These are phyloP conservation scores for Drosophila ustulata DNA, from an alignment of 2,888 invertebrate species.

Conservation along the genomic window DNA sequence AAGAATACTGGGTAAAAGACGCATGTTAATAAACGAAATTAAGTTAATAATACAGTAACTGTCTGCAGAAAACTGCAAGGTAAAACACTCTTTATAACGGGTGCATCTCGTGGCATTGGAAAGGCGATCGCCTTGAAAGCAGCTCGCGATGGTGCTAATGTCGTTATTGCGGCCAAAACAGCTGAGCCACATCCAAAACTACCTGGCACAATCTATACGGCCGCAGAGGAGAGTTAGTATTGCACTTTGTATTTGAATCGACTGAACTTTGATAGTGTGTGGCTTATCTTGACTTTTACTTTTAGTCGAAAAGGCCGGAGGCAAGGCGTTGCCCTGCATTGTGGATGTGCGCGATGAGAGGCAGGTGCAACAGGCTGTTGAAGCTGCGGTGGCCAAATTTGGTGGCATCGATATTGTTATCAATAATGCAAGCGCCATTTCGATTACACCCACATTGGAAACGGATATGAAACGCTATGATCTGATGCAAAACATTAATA, in stretches of 20 bases:
- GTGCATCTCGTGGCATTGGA: conserved; percentile 98
- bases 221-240: conserved; percentile 91
- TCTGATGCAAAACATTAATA: conserved; percentile 97
- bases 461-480: conserved; percentile 98
- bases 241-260: conserved; percentile 30
- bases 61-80: conserved; percentile 88
- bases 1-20: conserved; percentile 34
- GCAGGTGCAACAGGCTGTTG: conserved; percentile 88
- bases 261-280: conserved; percentile 26
- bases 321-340: conserved; percentile 91
- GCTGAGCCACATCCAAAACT: conserved; percentile 89
- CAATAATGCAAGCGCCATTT: conserved; percentile 98
- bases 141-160: conserved; percentile 94
- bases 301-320: conserved; percentile 92
- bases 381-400: conserved; percentile 90
- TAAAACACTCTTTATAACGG: conserved; percentile 96
- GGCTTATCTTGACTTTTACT: conserved; percentile 27
- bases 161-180: conserved; percentile 95
- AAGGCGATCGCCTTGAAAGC: conserved; percentile 96
- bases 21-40: rapidly evolving
- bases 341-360: conserved; percentile 93
- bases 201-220: conserved; percentile 92
- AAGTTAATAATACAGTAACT: not conserved
- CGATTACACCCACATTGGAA: conserved; percentile 91
- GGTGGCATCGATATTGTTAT: conserved; percentile 97